Percentiles rank a stretch among this genome's conserved stretches.
These are phyloP conservation scores for Nomada fabriciana DNA, from an alignment of 2,888 invertebrate species.

Conservation along the genomic window DNA sequence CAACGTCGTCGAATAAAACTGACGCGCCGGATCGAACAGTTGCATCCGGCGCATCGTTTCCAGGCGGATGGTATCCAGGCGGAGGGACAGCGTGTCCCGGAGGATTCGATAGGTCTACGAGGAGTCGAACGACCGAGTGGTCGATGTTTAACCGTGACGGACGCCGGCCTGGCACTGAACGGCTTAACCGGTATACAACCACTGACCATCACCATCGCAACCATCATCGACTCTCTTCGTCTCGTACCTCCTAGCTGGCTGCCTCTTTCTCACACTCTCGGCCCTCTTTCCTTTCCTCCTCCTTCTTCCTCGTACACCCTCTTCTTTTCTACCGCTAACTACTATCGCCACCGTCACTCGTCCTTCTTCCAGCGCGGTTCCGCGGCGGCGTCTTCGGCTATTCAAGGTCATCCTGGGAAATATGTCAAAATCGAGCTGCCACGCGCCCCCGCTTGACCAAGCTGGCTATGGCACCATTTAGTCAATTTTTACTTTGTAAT, in stretches of 20 bases:
- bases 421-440: conserved; percentile 74
- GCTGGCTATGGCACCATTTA: too few species aligned
- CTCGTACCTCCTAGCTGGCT: conserved; percentile 48
- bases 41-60: conserved; percentile 8
- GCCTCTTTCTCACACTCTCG: conserved; percentile 34
- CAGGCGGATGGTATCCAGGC: not conserved
- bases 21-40: not conserved
- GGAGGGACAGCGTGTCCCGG: conserved; percentile 43
- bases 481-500: too few species aligned
- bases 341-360: conserved; percentile 67
- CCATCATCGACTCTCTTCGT: conserved; percentile 70
- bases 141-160: conserved; percentile 76
- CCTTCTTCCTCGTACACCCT: conserved; percentile 44
- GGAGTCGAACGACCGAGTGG: conserved; percentile 56
- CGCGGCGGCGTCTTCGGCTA: conserved; percentile 66
- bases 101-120: conserved; percentile 37
- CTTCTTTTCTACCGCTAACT: conserved; percentile 63
- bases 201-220: conserved; percentile 76
- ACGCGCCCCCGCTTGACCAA: conserved; percentile 21
- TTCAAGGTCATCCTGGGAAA: conserved; percentile 80
- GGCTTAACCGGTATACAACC: conserved; percentile 78
- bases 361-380: conserved; percentile 70
- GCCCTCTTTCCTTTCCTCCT: conserved; percentile 18
- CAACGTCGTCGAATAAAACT: not conserved
- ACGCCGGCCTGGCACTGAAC: conserved; percentile 78